These are phyloP conservation scores for Zapus hudsonius DNA, from an alignment of 2,113 vertebrate genomes.

Conservation along the genomic window DNA sequence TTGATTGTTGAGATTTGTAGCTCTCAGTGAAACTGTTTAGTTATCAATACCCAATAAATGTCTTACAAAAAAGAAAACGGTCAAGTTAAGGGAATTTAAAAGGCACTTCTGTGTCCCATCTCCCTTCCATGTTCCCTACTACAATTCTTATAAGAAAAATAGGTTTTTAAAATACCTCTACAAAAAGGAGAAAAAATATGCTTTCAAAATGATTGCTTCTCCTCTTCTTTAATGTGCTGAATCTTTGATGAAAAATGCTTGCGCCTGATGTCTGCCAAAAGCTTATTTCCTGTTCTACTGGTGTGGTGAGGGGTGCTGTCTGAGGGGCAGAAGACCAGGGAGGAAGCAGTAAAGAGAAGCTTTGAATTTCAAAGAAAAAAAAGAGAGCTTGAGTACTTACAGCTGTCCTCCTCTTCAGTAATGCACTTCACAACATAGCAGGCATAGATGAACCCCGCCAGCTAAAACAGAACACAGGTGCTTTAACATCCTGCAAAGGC, in stretches of 20 bases:
- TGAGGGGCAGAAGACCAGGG: constrained; percentile 39
- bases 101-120: neutral
- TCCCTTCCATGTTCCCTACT: neutral
- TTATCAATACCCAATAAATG: neutral
- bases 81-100: neutral
- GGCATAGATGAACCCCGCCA: constrained; percentile 98
- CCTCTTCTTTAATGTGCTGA: constrained; percentile 50
- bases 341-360: constrained; percentile 43
- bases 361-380: constrained; percentile 73
- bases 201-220: constrained; percentile 40
- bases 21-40: neutral
- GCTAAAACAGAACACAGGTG: constrained; percentile 89
- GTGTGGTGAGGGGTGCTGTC: constrained; percentile 54
- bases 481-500: constrained; percentile 77
- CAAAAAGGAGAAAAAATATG: constrained; percentile 6
- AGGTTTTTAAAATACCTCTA: constrained; percentile 17
- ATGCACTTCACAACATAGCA: constrained; percentile 99
- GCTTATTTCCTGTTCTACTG: constrained; percentile 37
- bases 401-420: constrained; percentile 99
- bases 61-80: neutral
- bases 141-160: neutral
- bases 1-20: constrained; percentile 17
- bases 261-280: constrained; percentile 12
- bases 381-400: constrained; percentile 92
- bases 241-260: constrained; percentile 5